Percentiles rank a stretch among this genome's conserved stretches.
Evolutionary conservation across 2,888 invertebrate genomes (phyloP).

Genomic region (Drosophila ezoana): DNA sequence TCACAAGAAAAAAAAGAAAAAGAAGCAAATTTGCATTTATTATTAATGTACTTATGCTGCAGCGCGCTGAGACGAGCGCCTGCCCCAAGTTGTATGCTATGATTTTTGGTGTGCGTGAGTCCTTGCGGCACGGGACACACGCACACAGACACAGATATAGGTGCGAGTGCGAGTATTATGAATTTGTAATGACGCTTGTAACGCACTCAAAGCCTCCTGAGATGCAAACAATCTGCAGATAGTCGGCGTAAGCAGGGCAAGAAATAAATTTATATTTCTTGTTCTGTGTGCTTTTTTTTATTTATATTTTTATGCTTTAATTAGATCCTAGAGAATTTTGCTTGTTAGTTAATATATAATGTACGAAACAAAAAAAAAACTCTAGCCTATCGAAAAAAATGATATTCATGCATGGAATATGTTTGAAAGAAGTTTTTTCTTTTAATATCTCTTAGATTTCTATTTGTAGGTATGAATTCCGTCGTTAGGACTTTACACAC

Average conservation of each 20-base stretch:
- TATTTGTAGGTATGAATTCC: no score
- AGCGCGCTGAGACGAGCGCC: conserved; percentile 23
- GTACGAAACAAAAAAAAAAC: neutral
- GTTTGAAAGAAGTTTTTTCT: no score
- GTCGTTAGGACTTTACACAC: no score
- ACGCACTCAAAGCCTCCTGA: conserved; percentile 31
- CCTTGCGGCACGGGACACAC: conserved; percentile 13
- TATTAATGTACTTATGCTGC: conserved; percentile 71
- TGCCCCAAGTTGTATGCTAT: conserved; percentile 51
- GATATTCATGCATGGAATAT: no score
- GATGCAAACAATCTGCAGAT: conserved; percentile 46
- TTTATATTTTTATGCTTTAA: conserved; percentile 17
- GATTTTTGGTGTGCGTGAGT: conserved; percentile 50
- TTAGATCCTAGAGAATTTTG: neutral
- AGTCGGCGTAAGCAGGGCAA: conserved; percentile 40
- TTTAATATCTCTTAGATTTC: no score
- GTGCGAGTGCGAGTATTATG: conserved; percentile 54
- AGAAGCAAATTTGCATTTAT: conserved; percentile 74
- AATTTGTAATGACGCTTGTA: conserved; percentile 62
- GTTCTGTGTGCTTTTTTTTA: conserved; percentile 16
- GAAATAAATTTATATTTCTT: conserved; percentile 48
- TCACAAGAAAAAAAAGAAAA: conserved; percentile 15
- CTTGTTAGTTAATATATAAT: neutral
- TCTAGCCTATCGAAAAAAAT: no score
- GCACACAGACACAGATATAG: conserved; percentile 11